Base-by-base conservation (phyloP, 2,888 invertebrate species). In the Plagodis dolabraria region DNA sequence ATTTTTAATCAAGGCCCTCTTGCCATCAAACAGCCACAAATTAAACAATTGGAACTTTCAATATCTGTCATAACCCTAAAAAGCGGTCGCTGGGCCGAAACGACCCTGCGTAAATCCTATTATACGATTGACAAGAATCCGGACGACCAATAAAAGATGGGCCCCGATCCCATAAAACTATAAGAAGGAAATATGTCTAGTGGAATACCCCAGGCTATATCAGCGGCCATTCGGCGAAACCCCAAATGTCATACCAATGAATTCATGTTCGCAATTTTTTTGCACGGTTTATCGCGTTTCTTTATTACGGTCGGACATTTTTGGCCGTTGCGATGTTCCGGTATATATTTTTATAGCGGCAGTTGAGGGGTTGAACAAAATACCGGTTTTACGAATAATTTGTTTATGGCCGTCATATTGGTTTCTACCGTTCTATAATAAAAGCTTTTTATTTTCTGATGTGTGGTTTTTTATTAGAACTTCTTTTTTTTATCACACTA, bases 221-320 rank as follows among this genome's bases (percentile, higher is more conserved):
- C 85, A 82, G 83, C 82, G 88, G 80, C 87, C 88, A 86, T 90
- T 88, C 81, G 80, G 77, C 77, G 74, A 83, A 83, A 83, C 85
- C 88, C 83, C 88, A 82, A 91, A 92, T 89, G 92, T 90, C 91
- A 92, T 92, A 92, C 86, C 92, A 83, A 92, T 92, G 92, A 91
- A 92, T 92, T 92, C 92, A 92, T 91, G 91, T 81, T 79, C 74
- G 80, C 81, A 80, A 84, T 89, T 92, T 92, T 89, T 92, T 92
- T 86, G 81, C 80, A 74, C 86, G 80, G 79, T 92, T 92, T 92
- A 92, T 92, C 88, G 87, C 86, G 77, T 82, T 87, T 89, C 89
- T 90, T 91, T 92, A 92, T 91, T 89, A 85, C 88, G 91, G 90
- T 88, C 80, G 85, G 79, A 70, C 82, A 80, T 89, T 88, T 86